Percentiles rank a stretch among this genome's conserved stretches.
phyloP scores from a whole-genome alignment of 2,888 invertebrate species.

The Micoletzkya japonica region DNA sequence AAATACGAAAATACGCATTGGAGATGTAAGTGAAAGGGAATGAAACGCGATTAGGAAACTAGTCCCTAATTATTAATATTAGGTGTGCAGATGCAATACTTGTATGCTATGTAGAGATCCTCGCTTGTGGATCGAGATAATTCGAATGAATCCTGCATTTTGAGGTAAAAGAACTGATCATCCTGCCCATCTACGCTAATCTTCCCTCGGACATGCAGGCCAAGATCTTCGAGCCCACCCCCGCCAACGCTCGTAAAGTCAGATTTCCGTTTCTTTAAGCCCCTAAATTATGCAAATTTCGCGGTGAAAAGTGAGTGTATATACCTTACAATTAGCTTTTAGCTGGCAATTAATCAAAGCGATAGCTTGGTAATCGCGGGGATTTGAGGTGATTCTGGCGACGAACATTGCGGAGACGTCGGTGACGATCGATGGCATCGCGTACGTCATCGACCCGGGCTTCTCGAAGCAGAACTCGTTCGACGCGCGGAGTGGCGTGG shows the following conservation, averaged over 20 bases:
- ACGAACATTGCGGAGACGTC: conserved; percentile 99
- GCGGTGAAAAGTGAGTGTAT: no score
- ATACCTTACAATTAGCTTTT: no score
- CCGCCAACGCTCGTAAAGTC: conserved; percentile 88
- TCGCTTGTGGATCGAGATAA: no score
- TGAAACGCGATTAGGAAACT: no score
- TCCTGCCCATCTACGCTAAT: conserved; percentile 95
- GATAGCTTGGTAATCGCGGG: neutral
- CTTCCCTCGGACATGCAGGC: conserved; percentile 98
- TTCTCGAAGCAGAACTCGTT: conserved; percentile 99
- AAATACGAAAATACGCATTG: no score
- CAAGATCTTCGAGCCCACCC: conserved; percentile 97
- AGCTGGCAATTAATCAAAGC: neutral
- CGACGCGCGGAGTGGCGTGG: conserved; percentile 95
- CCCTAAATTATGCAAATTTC: no score
- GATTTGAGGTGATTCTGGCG: conserved; percentile 80
- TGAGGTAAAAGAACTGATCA: conserved; percentile 81
- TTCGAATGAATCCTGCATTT: no score
- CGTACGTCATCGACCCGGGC: conserved; percentile 98
- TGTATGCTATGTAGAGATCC: no score
- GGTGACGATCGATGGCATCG: conserved; percentile 95
- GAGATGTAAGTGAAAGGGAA: no score
- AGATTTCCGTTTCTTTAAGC: neutral
- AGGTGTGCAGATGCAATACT: no score
- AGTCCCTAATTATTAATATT: no score